Conservation (phyloP, 1,140 invertebrate species). For the Drosophila sturtevanti region DNA sequence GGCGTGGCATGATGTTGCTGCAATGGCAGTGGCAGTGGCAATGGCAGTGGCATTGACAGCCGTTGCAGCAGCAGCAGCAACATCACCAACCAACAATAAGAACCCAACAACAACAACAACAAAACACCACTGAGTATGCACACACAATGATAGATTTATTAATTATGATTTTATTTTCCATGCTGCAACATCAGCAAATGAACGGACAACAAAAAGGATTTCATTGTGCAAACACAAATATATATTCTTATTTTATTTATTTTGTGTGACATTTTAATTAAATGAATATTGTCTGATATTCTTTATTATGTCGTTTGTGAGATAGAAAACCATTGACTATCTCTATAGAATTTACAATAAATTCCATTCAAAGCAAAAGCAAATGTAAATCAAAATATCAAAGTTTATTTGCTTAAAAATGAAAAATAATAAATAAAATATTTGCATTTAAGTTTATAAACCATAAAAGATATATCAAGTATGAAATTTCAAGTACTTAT, state of each 20-base stretch:
- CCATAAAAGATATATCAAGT: too few species aligned
- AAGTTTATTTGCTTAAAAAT: too few species aligned
- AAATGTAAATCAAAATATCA: too few species aligned
- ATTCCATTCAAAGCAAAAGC: too few species aligned
- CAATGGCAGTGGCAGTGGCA: not conserved
- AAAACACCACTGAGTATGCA: slow-evolving; percentile 1
- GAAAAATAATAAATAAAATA: too few species aligned
- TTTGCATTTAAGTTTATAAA: too few species aligned
- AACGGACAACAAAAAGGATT: slow-evolving; percentile 2
- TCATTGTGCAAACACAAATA: not conserved
- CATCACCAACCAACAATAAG: not conserved
- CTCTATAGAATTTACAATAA: too few species aligned
- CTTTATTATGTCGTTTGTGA: not conserved
- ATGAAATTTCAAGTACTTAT: too few species aligned
- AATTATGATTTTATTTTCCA: slow-evolving; percentile 58
- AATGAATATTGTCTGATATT: not conserved
- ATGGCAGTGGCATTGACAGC: slow-evolving; percentile 6
- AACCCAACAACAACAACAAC: not conserved
- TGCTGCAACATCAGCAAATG: not conserved
- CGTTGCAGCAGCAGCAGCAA: slow-evolving; percentile 8
- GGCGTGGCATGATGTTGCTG: slow-evolving; percentile 21
- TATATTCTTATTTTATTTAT: slow-evolving; percentile 6
- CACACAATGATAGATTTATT: slow-evolving; percentile 60
- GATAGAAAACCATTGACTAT: not conserved
- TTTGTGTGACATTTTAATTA: slow-evolving; percentile 7